Conservation (phyloP, 2,113 vertebrate species). For the rabbit (Oryctolagus cuniculus) region mOryCun1.1 NC_091440.1:58529501-58530000, state of each 20-base stretch:
- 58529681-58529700: background rate
- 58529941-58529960: background rate
- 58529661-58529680: background rate
- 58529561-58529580: background rate
- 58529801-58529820: background rate
- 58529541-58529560: background rate
- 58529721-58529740: background rate
- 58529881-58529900: background rate
- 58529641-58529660: background rate
- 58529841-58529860: background rate
- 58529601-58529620: background rate
- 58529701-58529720: fast-evolving
- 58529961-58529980: background rate
- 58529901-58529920: background rate
- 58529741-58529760: background rate
- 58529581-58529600: background rate
- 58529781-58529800: background rate
- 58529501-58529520: too few species aligned
- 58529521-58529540: background rate
- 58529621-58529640: fast-evolving
- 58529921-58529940: background rate
- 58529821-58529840: background rate
- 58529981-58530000: too few species aligned
- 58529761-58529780: background rate
- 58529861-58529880: background rate